These are phyloP conservation scores for Cantharis rufa DNA, from an alignment of 2,888 invertebrate species.

Conservation along the genomic window DNA sequence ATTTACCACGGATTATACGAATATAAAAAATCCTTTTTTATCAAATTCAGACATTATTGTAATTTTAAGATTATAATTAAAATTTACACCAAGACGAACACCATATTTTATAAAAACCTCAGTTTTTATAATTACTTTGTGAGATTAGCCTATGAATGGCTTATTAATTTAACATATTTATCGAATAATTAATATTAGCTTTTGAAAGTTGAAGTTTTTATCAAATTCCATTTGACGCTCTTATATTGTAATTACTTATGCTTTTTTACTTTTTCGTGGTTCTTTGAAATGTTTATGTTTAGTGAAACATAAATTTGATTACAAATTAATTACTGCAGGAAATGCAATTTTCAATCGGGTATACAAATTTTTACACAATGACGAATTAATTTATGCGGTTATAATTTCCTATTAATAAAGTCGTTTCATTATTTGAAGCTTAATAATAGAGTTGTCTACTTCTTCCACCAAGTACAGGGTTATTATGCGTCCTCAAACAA, in stretches of 20 bases:
- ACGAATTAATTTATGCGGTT: background rate
- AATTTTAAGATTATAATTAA: too few species aligned
- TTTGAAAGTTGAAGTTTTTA: background rate
- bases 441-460: background rate
- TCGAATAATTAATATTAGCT: background rate
- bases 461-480: background rate
- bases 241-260: background rate
- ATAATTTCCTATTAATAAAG: background rate
- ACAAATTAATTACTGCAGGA: background rate
- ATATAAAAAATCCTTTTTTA: too few species aligned
- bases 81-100: too few species aligned
- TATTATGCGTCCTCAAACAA: background rate
- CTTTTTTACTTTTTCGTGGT: background rate
- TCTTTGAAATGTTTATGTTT: background rate
- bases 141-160: background rate
- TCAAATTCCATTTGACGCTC: background rate
- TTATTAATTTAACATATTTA: background rate
- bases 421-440: background rate
- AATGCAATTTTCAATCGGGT: background rate
- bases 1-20: background rate
- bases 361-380: background rate
- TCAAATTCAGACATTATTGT: too few species aligned
- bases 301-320: background rate
- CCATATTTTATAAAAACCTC: too few species aligned
- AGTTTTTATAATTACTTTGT: too few species aligned